Evolutionary conservation across 2,113 vertebrate genomes (phyloP), one percentile per base, ranked within the genome.

Genomic region (Polypterus senegalus): DNA sequence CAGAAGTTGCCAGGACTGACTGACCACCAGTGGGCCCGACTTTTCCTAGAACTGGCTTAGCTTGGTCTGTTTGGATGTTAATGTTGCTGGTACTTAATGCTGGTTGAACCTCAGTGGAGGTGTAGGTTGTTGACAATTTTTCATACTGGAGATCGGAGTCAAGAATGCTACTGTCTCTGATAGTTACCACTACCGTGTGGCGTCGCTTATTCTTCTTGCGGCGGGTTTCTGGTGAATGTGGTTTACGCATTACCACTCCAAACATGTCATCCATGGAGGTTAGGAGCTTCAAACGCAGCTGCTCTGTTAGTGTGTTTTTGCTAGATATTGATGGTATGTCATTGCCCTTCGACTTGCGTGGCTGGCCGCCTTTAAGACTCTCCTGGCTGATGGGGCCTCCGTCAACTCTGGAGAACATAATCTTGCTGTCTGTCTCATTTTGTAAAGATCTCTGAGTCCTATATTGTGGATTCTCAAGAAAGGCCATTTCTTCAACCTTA

Each of bases 131-230:
- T 46, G 11, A 52, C 1, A 27, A 27, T 27, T 27, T 27, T 27
- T 9, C 49, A 9, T 9, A 7, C 49, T 51, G 49, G 49, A 9
- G 49, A 9, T 51, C 49, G 49, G 49, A 51, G 6, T 27, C 27
- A 27, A 27, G 27, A 27, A 27, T 27, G 27, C 27, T 27, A 27
- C 6, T 51, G 49, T 79, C 79, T 0, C 77, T 80, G 0, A 81
- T 82, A 3, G 81, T 82, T 46, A 92, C 89, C 73, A 97, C 93
- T 0, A 93, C 95, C 85, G 97, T 93, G 6, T 93, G 78, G 8
- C 94, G 86, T 92, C 93, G 95, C 49, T 88, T 88, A 62, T 89
- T 89, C 53, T 89, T 92, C 79, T 81, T 92, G 65, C 93, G 79
- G 5, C 92, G 83, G 0, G 88, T 91, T 69, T 96, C 93, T 0